Evolutionary conservation across 2,888 invertebrate species (phyloP).

Genomic region (Melanargia galathea): DNA sequence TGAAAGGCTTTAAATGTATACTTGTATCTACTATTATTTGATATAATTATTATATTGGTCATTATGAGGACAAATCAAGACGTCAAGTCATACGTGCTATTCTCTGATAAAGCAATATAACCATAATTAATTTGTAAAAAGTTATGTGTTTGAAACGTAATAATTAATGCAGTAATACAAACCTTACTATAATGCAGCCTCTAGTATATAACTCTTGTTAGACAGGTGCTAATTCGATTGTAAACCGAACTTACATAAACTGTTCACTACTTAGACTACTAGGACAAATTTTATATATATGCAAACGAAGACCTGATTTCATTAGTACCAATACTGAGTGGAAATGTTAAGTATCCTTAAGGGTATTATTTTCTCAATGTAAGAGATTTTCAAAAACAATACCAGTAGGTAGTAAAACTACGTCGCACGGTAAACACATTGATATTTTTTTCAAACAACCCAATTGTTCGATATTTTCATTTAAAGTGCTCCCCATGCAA

Average conservation of each 20-base stretch:
- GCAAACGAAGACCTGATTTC: too few relatives aligned
- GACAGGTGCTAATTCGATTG: constrained; percentile 7
- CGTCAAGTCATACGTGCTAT: constrained; percentile 49
- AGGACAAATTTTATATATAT: too few relatives aligned
- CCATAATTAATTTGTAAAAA: constrained; percentile 45
- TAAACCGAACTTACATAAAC: neutral
- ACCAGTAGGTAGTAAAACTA: too few relatives aligned
- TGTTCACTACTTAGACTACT: too few relatives aligned
- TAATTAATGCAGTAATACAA: constrained; percentile 51
- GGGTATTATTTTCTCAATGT: too few relatives aligned
- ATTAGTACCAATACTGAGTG: too few relatives aligned
- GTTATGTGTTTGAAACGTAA: constrained; percentile 47
- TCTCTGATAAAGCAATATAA: constrained; percentile 57
- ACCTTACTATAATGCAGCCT: constrained; percentile 48
- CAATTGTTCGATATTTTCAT: too few relatives aligned
- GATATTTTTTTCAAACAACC: too few relatives aligned
- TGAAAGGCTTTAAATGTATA: constrained; percentile 34
- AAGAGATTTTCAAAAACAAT: too few relatives aligned
- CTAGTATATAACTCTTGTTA: constrained; percentile 24
- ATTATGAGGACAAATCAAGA: constrained; percentile 33
- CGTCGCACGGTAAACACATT: too few relatives aligned
- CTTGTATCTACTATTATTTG: constrained; percentile 20
- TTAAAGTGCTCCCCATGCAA: too few relatives aligned
- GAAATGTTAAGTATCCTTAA: too few relatives aligned
- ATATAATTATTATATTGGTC: constrained; percentile 19